Base-by-base conservation (phyloP, 2,888 invertebrate genomes). In the Drosophila lacicola region DNA sequence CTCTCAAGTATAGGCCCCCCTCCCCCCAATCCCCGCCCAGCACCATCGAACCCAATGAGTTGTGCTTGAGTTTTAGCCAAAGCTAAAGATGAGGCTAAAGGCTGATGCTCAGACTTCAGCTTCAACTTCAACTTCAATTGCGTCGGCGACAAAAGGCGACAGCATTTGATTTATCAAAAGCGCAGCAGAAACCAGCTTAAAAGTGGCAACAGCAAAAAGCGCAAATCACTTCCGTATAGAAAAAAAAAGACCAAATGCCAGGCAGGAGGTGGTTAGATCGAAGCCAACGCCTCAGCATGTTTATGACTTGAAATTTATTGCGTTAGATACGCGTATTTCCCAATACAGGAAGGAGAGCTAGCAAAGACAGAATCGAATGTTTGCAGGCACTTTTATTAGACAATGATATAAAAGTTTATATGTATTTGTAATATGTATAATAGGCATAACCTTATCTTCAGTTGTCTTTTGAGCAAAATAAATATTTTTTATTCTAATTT, bases 141-240 rank as follows among this genome's bases (percentile, higher is more conserved):
- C 66, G n/a, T 13, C 45, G 54, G 62, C 68, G 80, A 82, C 78
- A 85, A 77, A 77, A 72, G 66, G 67, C 80, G 55, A 71, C 54
- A 69, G 67, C 78, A 62, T 70, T 80, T 80, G 78, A 85, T 85
- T 75, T 72, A 75, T 82, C 80, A 84, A 82, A 79, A 70, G 80
- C 70, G 46, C 56, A 45, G 69, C 78, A 70, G 57, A 63, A 68
- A 62, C 45, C 80, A 62, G 74, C 63, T 63, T 60, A 74, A 80
- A 71, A 71, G 77, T 71, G 68, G 64, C 68, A 72, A 68, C 44
- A 70, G 54, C 66, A 72, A 85, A 85, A 67, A 69, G 70, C 73
- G 68, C 78, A 80, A 80, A 85, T 85, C 80, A 82, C 85, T 80
- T 84, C 74, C 80, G 9, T 11, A 3, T 8, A 36, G 21, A 36